phyloP scores from a whole-genome alignment of 2,888 invertebrate species.

The Xestia c-nigrum region DNA sequence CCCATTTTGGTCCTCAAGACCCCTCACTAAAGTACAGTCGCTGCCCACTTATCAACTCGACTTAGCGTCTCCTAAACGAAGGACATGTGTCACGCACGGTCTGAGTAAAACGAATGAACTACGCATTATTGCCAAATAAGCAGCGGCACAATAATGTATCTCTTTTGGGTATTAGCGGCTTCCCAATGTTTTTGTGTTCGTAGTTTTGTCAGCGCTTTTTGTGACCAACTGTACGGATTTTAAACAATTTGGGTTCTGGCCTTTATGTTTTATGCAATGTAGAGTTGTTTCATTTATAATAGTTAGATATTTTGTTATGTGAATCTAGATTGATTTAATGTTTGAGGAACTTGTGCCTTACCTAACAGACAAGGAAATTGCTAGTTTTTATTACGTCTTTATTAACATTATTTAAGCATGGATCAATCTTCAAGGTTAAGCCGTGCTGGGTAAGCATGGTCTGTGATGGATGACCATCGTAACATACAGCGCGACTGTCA shows the following conservation, averaged over 20 bases:
- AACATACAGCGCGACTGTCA: no score
- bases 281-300: slow-evolving; percentile 17
- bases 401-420: background rate
- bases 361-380: background rate
- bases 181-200: slow-evolving; percentile 56
- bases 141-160: slow-evolving; percentile 63
- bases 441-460: no score
- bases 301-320: background rate
- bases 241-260: slow-evolving; percentile 10
- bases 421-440: no score
- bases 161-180: slow-evolving; percentile 50
- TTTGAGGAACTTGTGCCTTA: background rate
- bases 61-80: slow-evolving; percentile 66
- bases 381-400: background rate
- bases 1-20: slow-evolving; percentile 19
- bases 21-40: slow-evolving; percentile 38
- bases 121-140: slow-evolving; percentile 68
- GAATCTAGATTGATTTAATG: slow-evolving; percentile 3
- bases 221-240: slow-evolving; percentile 34
- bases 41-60: slow-evolving; percentile 69
- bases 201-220: slow-evolving; percentile 56
- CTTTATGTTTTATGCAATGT: slow-evolving; percentile 21
- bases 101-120: slow-evolving; percentile 70
- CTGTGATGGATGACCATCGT: no score
- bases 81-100: slow-evolving; percentile 68